Evolutionary conservation across 2,113 vertebrate genomes (phyloP).

Genomic region (Campylomormyrus tamandua): DNA sequence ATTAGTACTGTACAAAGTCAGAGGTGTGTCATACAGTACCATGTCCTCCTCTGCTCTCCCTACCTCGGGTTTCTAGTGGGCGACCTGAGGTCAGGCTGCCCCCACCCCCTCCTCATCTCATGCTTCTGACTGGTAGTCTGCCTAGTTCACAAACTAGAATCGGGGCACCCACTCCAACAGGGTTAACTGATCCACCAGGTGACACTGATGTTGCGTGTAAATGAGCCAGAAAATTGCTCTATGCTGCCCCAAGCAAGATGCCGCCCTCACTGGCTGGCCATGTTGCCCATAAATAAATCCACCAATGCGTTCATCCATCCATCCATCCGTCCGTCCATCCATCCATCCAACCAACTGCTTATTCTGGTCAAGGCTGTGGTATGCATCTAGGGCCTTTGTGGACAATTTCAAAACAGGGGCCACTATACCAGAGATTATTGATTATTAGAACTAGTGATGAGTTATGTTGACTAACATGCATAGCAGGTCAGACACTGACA

Average conservation of each 20-base stretch:
- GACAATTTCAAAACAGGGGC: background rate
- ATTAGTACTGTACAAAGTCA: no score
- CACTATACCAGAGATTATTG: background rate
- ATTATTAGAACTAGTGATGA: background rate
- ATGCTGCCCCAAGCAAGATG: background rate
- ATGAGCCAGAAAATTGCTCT: background rate
- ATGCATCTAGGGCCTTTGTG: background rate
- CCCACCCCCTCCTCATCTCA: background rate
- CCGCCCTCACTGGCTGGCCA: background rate
- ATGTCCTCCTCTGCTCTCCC: no score
- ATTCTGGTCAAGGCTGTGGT: background rate
- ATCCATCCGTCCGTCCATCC: background rate
- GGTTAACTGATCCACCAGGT: background rate
- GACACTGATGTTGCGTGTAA: background rate
- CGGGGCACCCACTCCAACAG: background rate
- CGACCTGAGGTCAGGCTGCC: background rate
- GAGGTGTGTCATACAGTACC: no score
- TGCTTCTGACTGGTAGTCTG: background rate
- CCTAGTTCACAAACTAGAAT: background rate
- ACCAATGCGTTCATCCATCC: background rate
- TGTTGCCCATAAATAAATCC: background rate
- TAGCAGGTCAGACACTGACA: background rate
- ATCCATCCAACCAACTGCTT: background rate
- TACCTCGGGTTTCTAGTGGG: no score
- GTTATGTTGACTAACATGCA: background rate